phyloP scores from a whole-genome alignment of 2,888 invertebrate genomes.

The Drosophila formosana region DNA sequence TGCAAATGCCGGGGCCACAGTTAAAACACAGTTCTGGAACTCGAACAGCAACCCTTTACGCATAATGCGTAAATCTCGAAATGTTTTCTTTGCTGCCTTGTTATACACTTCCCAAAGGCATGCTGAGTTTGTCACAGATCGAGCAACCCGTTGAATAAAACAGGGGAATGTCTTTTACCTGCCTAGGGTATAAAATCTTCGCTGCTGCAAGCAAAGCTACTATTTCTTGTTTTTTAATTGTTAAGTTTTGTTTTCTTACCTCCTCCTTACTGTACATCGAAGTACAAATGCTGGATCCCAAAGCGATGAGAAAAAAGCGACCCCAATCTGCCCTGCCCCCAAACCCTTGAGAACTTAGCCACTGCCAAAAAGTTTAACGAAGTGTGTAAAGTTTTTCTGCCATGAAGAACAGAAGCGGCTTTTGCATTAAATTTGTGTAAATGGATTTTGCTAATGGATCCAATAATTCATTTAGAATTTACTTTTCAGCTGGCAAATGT shows the following conservation, averaged over 20 bases:
- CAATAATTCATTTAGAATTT: slow-evolving; percentile 84
- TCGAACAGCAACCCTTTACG: slow-evolving; percentile 70
- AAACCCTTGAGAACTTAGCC: slow-evolving; percentile 34
- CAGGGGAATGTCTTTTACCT: too few relatives aligned
- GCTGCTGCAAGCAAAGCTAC: not conserved
- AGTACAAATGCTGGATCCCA: slow-evolving; percentile 35
- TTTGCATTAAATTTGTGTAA: slow-evolving; percentile 82
- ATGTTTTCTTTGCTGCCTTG: slow-evolving; percentile 77
- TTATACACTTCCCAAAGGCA: slow-evolving; percentile 6
- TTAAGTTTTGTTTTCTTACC: slow-evolving; percentile 74
- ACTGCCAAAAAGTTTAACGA: slow-evolving; percentile 76
- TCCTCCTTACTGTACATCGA: slow-evolving; percentile 3
- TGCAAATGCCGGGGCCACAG: slow-evolving; percentile 72
- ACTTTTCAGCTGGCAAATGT: slow-evolving; percentile 75
- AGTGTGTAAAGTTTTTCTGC: slow-evolving; percentile 80
- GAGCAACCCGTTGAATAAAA: not conserved
- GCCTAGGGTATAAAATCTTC: not conserved
- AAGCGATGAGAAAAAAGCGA: slow-evolving; percentile 11
- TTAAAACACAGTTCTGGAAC: slow-evolving; percentile 23
- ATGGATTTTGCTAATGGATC: slow-evolving; percentile 84
- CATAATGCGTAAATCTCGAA: slow-evolving; percentile 75
- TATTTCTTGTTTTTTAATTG: slow-evolving; percentile 74
- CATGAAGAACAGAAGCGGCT: slow-evolving; percentile 61
- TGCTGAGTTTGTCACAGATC: too few relatives aligned
- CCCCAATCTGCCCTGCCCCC: slow-evolving; percentile 9